phyloP scores from a whole-genome alignment of 2,888 invertebrate genomes.

The Notocelia uddmanniana region DNA sequence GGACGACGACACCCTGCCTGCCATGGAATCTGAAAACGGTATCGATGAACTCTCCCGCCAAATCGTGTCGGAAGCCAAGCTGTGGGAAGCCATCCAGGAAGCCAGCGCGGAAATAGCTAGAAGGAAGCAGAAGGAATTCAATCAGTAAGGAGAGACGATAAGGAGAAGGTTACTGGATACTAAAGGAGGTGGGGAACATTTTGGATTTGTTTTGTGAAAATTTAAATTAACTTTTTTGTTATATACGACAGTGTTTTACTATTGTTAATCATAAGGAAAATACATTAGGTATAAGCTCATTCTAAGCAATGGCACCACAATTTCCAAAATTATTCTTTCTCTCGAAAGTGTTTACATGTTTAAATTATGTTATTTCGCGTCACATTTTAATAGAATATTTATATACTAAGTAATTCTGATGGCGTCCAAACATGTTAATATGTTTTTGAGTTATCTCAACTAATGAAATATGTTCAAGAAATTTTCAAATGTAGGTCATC shows the following conservation, averaged over 20 bases:
- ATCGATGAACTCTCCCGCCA: slow-evolving; percentile 91
- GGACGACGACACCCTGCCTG: slow-evolving; percentile 87
- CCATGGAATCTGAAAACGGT: slow-evolving; percentile 89
- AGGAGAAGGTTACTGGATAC: slow-evolving; percentile 25
- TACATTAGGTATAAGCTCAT: too few species aligned
- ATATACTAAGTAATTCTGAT: too few species aligned
- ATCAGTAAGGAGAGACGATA: slow-evolving; percentile 55
- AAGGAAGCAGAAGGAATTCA: slow-evolving; percentile 84
- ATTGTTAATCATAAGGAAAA: not conserved
- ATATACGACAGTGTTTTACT: not conserved
- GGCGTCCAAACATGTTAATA: too few species aligned
- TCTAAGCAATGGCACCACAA: too few species aligned
- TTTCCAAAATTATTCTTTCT: too few species aligned
- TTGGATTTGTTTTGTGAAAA: not conserved
- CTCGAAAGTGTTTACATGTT: too few species aligned
- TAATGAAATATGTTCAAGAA: too few species aligned
- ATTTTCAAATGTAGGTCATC: too few species aligned
- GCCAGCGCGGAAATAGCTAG: slow-evolving; percentile 89
- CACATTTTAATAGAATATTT: too few species aligned
- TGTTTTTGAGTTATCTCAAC: too few species aligned
- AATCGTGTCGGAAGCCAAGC: slow-evolving; percentile 91
- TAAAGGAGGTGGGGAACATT: not conserved
- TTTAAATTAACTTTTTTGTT: not conserved
- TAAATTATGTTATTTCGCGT: too few species aligned
- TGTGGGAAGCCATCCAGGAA: slow-evolving; percentile 93